Conservation (phyloP, 2,113 vertebrate genomes). For the Chaetodon trifascialis region DNA sequence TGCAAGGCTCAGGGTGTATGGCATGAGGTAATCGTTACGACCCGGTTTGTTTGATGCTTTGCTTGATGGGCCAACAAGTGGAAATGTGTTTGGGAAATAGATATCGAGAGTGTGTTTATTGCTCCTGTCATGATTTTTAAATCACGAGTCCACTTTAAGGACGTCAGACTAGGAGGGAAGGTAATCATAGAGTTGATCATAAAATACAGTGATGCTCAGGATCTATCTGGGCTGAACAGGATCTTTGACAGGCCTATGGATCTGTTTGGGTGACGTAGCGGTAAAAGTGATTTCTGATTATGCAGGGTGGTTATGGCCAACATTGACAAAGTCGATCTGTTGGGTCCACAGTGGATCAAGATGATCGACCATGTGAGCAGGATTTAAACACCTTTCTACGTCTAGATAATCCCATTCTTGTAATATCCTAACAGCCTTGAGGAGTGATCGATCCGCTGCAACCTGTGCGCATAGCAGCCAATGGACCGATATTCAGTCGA, state of each 20-base stretch:
- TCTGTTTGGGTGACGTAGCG: slow-evolving; percentile 63
- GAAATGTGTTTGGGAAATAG: slow-evolving; percentile 36
- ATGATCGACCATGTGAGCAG: slow-evolving; percentile 37
- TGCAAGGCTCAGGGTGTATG: slow-evolving; percentile 37
- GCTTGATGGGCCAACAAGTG: slow-evolving; percentile 58
- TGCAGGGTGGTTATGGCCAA: slow-evolving; percentile 64
- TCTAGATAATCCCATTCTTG: slow-evolving; percentile 25
- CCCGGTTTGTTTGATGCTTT: slow-evolving; percentile 15
- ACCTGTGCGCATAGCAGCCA: slow-evolving; percentile 76
- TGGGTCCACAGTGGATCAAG: slow-evolving; percentile 47
- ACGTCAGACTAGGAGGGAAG: neutral
- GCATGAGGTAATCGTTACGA: slow-evolving; percentile 43
- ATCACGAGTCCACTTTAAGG: slow-evolving; percentile 22
- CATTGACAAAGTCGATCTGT: slow-evolving; percentile 61
- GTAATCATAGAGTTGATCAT: slow-evolving; percentile 14
- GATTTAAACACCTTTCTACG: slow-evolving; percentile 52
- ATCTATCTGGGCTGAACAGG: neutral
- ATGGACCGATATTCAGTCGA: slow-evolving; percentile 69
- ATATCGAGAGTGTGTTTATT: slow-evolving; percentile 12
- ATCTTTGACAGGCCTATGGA: slow-evolving; percentile 51
- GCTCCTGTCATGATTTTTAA: neutral
- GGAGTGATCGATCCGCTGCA: slow-evolving; percentile 74
- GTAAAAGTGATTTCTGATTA: slow-evolving; percentile 70
- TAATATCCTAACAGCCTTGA: slow-evolving; percentile 37
- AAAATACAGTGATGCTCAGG: neutral